phyloP scores from a whole-genome alignment of 2,888 invertebrate species.

The Caenorhabditis panamensis region DNA sequence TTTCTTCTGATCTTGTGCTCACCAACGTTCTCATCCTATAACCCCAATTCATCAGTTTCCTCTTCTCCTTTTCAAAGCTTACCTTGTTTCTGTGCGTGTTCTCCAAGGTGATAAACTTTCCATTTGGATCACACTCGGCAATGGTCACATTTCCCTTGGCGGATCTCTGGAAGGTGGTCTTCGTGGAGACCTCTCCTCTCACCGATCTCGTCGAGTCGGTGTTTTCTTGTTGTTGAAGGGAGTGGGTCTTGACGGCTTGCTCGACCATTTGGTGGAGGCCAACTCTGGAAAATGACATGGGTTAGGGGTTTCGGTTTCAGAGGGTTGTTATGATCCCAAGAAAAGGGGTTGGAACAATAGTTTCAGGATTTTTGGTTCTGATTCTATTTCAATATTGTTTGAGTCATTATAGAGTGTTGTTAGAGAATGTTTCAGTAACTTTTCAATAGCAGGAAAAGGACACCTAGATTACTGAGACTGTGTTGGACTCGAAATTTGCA shows the following conservation, averaged over 20 bases:
- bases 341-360: too few relatives aligned
- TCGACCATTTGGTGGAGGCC: conserved; percentile 79
- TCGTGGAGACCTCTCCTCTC: conserved; percentile 82
- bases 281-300: conserved; percentile 43
- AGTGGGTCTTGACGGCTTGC: conserved; percentile 81
- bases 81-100: conserved; percentile 82
- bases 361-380: too few relatives aligned
- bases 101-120: conserved; percentile 83
- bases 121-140: conserved; percentile 83
- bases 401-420: too few relatives aligned
- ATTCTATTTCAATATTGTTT: too few relatives aligned
- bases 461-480: too few relatives aligned
- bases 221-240: conserved; percentile 81
- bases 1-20: conserved; percentile 74
- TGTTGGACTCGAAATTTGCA: too few relatives aligned
- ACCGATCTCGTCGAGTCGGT: conserved; percentile 81
- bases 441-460: too few relatives aligned
- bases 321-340: too few relatives aligned
- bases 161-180: conserved; percentile 84
- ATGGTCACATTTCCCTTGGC: conserved; percentile 83
- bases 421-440: too few relatives aligned
- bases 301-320: neutral
- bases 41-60: neutral
- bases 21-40: conserved; percentile 73
- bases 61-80: neutral